Evolutionary conservation across 2,888 invertebrate genomes (phyloP).

Genomic region (Spodoptera littoralis): DNA sequence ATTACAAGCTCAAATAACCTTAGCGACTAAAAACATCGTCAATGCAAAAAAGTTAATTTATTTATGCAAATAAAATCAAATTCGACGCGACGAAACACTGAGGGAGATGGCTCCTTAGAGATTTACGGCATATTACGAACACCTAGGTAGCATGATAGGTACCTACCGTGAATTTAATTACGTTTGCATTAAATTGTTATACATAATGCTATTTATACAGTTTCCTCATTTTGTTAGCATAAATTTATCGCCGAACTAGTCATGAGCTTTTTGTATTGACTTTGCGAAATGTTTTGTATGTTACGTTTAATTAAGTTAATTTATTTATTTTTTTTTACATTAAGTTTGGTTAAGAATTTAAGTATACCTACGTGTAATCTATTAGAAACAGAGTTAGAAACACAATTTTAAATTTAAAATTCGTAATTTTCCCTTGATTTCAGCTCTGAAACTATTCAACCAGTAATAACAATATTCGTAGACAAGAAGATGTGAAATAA

Average conservation of each 20-base stretch:
- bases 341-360: no score
- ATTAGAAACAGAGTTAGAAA: no score
- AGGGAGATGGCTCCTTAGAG: conserved; percentile 54
- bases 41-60: conserved; percentile 59
- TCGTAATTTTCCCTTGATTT: no score
- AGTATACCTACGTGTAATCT: no score
- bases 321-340: no score
- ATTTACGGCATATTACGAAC: conserved; percentile 52
- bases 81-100: conserved; percentile 49
- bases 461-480: no score
- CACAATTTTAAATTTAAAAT: no score
- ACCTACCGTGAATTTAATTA: conserved; percentile 49
- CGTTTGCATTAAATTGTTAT: conserved; percentile 41
- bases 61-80: conserved; percentile 62
- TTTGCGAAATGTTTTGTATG: not conserved
- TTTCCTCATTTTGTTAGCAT: conserved; percentile 15
- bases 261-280: not conserved
- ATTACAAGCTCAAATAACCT: conserved; percentile 44
- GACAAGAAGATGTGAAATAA: no score
- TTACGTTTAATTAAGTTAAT: no score
- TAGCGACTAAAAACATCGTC: conserved; percentile 50
- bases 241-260: not conserved
- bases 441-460: no score
- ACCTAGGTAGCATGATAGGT: conserved; percentile 44
- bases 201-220: conserved; percentile 10